Conservation (phyloP, 92 coral and sea anemone genomes). For the Paramuricea clavata region DNA sequence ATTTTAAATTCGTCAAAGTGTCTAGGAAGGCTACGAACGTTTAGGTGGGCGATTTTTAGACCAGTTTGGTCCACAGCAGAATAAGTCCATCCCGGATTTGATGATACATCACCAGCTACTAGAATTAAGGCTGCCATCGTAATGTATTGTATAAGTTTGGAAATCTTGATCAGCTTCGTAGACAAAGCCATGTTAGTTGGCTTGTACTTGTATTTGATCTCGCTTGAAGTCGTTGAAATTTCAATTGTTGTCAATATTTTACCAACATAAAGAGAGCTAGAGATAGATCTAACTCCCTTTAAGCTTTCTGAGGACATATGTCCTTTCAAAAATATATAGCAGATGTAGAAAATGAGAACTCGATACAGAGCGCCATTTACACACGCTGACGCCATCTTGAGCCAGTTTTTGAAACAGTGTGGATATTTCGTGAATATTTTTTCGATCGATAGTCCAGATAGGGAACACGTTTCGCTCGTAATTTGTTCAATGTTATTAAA, state of each 20-base stretch:
- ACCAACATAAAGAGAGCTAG: neutral
- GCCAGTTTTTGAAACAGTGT: too few relatives aligned
- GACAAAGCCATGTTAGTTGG: neutral
- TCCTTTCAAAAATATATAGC: too few relatives aligned
- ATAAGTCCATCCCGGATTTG: conserved; percentile 40
- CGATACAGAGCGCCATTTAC: too few relatives aligned
- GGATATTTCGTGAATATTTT: too few relatives aligned
- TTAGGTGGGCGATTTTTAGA: conserved; percentile 30
- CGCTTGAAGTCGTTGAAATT: neutral
- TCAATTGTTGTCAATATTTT: neutral
- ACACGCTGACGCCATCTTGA: too few relatives aligned
- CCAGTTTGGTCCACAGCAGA: conserved; percentile 15
- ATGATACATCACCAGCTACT: conserved; percentile 36
- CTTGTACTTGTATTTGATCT: neutral
- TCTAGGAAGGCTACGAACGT: conserved; percentile 39
- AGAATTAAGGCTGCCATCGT: conserved; percentile 33
- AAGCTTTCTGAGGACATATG: neutral
- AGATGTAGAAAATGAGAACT: too few relatives aligned
- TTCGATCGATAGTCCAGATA: too few relatives aligned
- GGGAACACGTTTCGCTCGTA: too few relatives aligned
- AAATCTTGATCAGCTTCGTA: neutral
- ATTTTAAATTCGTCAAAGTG: conserved; percentile 35
- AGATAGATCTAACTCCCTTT: neutral
- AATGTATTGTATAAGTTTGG: neutral
- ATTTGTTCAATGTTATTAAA: too few relatives aligned